Evolutionary conservation across 2,888 invertebrate species (phyloP).

Genomic region (Drosophila anomalata): DNA sequence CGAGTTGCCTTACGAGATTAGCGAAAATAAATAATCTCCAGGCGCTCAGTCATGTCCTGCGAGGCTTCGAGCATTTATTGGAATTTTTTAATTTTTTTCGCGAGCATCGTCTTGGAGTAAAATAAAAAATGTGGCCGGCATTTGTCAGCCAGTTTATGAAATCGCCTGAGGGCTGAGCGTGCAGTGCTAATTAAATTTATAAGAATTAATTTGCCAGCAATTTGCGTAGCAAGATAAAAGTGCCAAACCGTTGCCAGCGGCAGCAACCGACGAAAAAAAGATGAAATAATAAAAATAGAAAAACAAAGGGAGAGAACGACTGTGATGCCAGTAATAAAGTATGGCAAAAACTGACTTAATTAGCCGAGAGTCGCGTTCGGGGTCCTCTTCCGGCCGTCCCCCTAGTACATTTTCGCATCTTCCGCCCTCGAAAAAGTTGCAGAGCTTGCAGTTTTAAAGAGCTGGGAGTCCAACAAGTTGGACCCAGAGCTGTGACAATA

Average conservation of each 20-base stretch:
- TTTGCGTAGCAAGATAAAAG: slow-evolving; percentile 47
- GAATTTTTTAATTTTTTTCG: neutral
- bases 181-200: slow-evolving; percentile 79
- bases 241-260: slow-evolving; percentile 53
- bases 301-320: slow-evolving; percentile 31
- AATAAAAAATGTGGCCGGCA: slow-evolving; percentile 14
- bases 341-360: slow-evolving; percentile 59
- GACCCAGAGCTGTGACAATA: slow-evolving; percentile 67
- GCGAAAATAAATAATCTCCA: neutral
- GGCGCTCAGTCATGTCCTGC: slow-evolving; percentile 4
- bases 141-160: slow-evolving; percentile 24
- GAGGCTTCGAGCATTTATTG: neutral
- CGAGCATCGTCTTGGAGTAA: neutral
- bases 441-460: slow-evolving; percentile 53
- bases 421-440: slow-evolving; percentile 16
- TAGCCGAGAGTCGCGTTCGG: slow-evolving; percentile 42
- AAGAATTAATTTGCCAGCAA: slow-evolving; percentile 71
- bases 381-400: slow-evolving; percentile 25
- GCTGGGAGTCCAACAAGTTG: slow-evolving; percentile 51
- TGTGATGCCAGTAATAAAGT: slow-evolving; percentile 56
- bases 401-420: slow-evolving; percentile 4
- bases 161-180: slow-evolving; percentile 43
- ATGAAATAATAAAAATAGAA: slow-evolving; percentile 12
- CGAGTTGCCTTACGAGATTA: slow-evolving; percentile 3
- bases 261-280: slow-evolving; percentile 40